Evolutionary conservation across 2,888 invertebrate genomes (phyloP).

Genomic region (Tinea pellionella): DNA sequence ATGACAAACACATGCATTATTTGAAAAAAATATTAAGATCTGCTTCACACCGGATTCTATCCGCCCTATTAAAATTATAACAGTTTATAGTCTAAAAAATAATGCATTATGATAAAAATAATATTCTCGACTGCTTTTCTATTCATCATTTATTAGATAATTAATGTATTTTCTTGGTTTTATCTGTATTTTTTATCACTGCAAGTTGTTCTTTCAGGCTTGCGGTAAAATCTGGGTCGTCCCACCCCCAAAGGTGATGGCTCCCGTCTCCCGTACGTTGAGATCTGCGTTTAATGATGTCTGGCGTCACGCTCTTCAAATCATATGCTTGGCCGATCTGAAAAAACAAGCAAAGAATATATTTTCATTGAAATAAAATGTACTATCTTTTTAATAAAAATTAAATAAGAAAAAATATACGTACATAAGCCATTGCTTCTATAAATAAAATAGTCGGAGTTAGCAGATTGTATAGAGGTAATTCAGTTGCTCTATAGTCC

Average conservation of each 20-base stretch:
- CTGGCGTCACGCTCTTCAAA: constrained; percentile 75
- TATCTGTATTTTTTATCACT: constrained; percentile 24
- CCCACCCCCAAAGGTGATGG: constrained; percentile 79
- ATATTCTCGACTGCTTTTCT: too few species aligned
- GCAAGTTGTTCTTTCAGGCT: constrained; percentile 50
- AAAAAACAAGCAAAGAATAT: constrained; percentile 15
- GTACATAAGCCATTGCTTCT: constrained; percentile 71
- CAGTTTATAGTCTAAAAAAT: too few species aligned
- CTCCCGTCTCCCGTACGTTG: constrained; percentile 75
- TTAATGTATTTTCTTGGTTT: background rate
- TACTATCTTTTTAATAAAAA: background rate
- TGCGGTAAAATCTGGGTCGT: constrained; percentile 70
- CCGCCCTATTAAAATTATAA: too few species aligned
- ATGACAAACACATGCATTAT: too few species aligned
- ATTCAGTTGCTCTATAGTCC: constrained; percentile 80
- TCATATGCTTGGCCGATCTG: constrained; percentile 82
- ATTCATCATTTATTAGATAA: too few species aligned
- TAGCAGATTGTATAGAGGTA: constrained; percentile 71
- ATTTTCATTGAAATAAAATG: background rate
- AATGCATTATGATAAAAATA: too few species aligned
- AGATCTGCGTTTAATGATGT: constrained; percentile 73
- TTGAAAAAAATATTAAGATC: too few species aligned
- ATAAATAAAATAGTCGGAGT: constrained; percentile 79
- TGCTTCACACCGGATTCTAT: too few species aligned
- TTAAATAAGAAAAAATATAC: background rate